Evolutionary conservation across 2,888 invertebrate species (phyloP).

Genomic region (Gari tellinella): DNA sequence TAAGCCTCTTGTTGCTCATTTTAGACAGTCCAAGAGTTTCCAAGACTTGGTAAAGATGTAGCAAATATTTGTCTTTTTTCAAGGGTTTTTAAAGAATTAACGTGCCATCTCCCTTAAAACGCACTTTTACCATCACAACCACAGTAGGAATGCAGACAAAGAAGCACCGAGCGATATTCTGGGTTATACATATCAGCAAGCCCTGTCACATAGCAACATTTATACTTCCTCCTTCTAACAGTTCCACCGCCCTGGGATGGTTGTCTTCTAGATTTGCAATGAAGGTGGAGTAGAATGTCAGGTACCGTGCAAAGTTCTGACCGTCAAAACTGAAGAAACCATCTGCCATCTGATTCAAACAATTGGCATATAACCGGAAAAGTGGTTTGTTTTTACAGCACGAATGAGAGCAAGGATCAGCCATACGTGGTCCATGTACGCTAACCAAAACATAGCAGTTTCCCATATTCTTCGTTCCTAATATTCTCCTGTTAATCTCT

Average conservation of each 20-base stretch:
- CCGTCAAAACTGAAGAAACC: not conserved
- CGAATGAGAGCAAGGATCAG: not conserved
- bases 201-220: too few relatives aligned
- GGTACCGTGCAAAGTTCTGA: not conserved
- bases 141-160: constrained; percentile 39
- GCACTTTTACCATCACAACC: constrained; percentile 40
- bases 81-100: too few relatives aligned
- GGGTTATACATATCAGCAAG: not conserved
- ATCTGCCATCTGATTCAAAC: not conserved
- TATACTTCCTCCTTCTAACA: constrained; percentile 50
- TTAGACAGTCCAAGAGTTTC: too few relatives aligned
- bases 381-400: not conserved
- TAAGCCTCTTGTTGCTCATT: too few relatives aligned
- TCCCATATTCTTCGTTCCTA: not conserved
- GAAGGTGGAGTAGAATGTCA: too few relatives aligned
- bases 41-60: too few relatives aligned
- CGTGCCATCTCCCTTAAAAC: too few relatives aligned
- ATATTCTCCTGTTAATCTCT: not conserved
- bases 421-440: too few relatives aligned
- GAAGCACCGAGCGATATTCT: constrained; percentile 20
- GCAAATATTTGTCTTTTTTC: too few relatives aligned
- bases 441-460: not conserved
- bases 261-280: too few relatives aligned
- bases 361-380: too few relatives aligned
- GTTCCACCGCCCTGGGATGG: constrained; percentile 48